These are phyloP conservation scores for Watsonalla binaria DNA, from an alignment of 2,888 invertebrate species.

Conservation along the genomic window DNA sequence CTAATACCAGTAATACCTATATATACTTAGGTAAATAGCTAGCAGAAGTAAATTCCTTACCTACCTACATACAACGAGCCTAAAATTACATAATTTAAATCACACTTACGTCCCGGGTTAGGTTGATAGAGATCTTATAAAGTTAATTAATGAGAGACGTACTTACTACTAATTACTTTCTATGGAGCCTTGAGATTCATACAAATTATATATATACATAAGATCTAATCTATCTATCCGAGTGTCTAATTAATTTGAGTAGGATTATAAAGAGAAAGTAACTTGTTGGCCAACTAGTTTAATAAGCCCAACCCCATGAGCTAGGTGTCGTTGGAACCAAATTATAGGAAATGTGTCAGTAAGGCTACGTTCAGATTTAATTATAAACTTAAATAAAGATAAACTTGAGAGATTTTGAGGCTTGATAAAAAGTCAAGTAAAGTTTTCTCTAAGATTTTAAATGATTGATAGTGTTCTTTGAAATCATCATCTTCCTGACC, in stretches of 20 bases:
- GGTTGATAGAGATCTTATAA: background rate
- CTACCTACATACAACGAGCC: too few relatives aligned
- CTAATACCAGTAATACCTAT: too few relatives aligned
- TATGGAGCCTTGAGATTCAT: background rate
- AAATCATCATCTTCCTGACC: too few relatives aligned
- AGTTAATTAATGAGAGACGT: background rate
- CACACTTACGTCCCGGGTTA: background rate
- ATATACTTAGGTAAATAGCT: too few relatives aligned
- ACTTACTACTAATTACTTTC: background rate
- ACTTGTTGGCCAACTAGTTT: constrained; percentile 37
- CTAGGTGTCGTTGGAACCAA: constrained; percentile 43
- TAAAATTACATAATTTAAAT: background rate
- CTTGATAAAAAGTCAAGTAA: too few relatives aligned
- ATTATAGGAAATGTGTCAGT: constrained; percentile 44
- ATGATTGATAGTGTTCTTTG: too few relatives aligned
- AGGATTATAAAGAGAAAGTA: constrained; percentile 38
- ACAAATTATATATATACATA: background rate
- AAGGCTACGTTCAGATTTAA: background rate
- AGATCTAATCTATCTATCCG: background rate
- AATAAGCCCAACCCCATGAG: constrained; percentile 37
- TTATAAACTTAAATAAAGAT: background rate
- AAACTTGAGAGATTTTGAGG: too few relatives aligned
- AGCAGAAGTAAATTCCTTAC: too few relatives aligned
- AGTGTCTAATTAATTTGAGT: constrained; percentile 4
- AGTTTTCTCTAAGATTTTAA: too few relatives aligned